Evolutionary conservation across 2,113 vertebrate species (phyloP).

Genomic region (Pelodiscus sinensis): DNA sequence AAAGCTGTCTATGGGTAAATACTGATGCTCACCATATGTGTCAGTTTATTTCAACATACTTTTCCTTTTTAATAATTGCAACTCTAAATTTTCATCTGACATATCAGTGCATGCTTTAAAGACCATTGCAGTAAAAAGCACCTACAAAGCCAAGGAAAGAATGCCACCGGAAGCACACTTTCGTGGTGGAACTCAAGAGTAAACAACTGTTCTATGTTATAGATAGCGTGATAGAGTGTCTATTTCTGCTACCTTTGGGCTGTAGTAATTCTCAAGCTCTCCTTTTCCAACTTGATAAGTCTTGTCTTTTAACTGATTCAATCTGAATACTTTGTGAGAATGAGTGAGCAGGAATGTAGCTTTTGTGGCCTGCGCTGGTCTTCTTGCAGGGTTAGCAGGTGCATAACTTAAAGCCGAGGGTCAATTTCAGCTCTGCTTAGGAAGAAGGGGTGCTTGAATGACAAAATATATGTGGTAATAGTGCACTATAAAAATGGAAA

Average conservation of each 20-base stretch:
- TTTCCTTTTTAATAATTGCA: conserved; percentile 30
- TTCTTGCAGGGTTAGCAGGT: conserved; percentile 22
- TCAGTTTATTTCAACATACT: conserved; percentile 46
- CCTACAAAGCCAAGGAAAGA: not conserved
- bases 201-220: not conserved
- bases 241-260: conserved; percentile 29
- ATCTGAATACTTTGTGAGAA: conserved; percentile 53
- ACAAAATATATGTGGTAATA: conserved; percentile 28
- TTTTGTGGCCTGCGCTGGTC: conserved; percentile 14
- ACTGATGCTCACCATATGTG: conserved; percentile 40
- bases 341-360: not conserved
- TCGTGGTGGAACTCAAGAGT: conserved; percentile 7
- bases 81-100: conserved; percentile 33
- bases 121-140: not conserved
- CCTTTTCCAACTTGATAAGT: conserved; percentile 45
- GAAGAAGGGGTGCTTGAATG: conserved; percentile 33
- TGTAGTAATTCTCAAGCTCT: conserved; percentile 10
- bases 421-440: conserved; percentile 9
- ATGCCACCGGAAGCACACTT: not conserved
- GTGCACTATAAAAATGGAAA: conserved; percentile 9
- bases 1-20: conserved; percentile 52
- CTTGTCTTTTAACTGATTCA: conserved; percentile 55
- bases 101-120: not conserved
- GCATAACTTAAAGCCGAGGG: conserved; percentile 39
- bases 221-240: not conserved